Evolutionary conservation across 2,888 invertebrate species (phyloP).

Genomic region (Hirtodrosophila alboralis): DNA sequence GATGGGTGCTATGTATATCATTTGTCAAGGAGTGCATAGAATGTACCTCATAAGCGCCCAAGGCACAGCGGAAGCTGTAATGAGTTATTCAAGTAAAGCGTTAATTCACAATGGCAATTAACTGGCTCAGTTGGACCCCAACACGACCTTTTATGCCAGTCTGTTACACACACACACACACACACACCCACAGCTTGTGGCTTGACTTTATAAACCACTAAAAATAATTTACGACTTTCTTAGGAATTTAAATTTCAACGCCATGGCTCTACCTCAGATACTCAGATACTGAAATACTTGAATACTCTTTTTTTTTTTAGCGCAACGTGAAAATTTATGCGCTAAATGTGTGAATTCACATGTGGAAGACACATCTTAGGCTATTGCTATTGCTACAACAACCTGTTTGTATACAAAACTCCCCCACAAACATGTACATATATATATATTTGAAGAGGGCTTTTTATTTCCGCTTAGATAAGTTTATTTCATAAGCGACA

Average conservation of each 20-base stretch:
- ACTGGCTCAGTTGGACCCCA: slow-evolving; percentile 33
- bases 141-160: slow-evolving; percentile 16
- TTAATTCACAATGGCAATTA: slow-evolving; percentile 65
- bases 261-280: slow-evolving; percentile 62
- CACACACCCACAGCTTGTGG: slow-evolving; percentile 47
- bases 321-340: slow-evolving; percentile 62
- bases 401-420: slow-evolving; percentile 62
- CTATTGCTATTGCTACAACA: slow-evolving; percentile 44
- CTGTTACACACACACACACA: slow-evolving; percentile 1
- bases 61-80: slow-evolving; percentile 75
- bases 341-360: slow-evolving; percentile 51
- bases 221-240: slow-evolving; percentile 78
- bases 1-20: slow-evolving; percentile 63
- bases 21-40: slow-evolving; percentile 74
- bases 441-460: slow-evolving; percentile 21
- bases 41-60: slow-evolving; percentile 51
- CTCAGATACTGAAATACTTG: slow-evolving; percentile 50
- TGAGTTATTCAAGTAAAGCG: slow-evolving; percentile 70
- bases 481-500: slow-evolving; percentile 81
- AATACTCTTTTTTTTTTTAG: no score
- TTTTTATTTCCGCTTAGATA: slow-evolving; percentile 79
- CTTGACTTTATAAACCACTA: slow-evolving; percentile 74
- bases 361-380: slow-evolving; percentile 34
- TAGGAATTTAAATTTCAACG: slow-evolving; percentile 77
- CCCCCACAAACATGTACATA: slow-evolving; percentile 26